Conservation (phyloP, 2,888 invertebrate genomes). For the Drosophila merina region DNA sequence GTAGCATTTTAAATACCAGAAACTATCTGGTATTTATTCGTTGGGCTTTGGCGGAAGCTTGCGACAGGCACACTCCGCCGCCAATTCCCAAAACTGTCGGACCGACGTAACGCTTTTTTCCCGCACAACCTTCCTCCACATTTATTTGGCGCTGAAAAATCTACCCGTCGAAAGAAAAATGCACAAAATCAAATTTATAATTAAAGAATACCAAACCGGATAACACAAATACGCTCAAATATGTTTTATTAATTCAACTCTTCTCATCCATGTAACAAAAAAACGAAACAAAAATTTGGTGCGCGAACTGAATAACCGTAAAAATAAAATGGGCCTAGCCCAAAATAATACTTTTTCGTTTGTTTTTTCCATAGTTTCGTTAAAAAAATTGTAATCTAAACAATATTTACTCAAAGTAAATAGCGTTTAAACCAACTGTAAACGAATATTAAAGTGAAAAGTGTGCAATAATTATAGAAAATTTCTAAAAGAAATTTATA, state of each 20-base stretch:
- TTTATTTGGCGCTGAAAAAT: constrained; percentile 60
- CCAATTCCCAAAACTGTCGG: constrained; percentile 26
- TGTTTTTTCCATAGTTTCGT: constrained; percentile 46
- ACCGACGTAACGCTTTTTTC: constrained; percentile 82
- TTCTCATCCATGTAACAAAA: constrained; percentile 19
- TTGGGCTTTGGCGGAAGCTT: background rate
- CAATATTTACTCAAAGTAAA: constrained; percentile 39
- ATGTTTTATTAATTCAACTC: constrained; percentile 12
- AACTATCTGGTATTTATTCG: constrained; percentile 10
- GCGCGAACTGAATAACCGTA: constrained; percentile 35
- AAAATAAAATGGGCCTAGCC: constrained; percentile 65
- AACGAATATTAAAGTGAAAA: constrained; percentile 33
- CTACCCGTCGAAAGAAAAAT: constrained; percentile 21
- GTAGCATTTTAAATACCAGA: background rate
- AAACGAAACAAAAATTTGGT: constrained; percentile 37
- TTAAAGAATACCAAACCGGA: constrained; percentile 3
- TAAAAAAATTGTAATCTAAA: constrained; percentile 5
- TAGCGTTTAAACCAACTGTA: constrained; percentile 22
- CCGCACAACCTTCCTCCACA: constrained; percentile 60
- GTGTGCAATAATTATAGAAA: constrained; percentile 65
- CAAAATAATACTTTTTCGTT: constrained; percentile 57
- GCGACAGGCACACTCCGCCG: constrained; percentile 20
- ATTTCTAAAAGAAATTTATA: constrained; percentile 66
- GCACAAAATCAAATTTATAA: constrained; percentile 15
- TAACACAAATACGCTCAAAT: constrained; percentile 9